These are phyloP conservation scores for Tachina fera DNA, from an alignment of 2,888 invertebrate species.

Conservation along the genomic window DNA sequence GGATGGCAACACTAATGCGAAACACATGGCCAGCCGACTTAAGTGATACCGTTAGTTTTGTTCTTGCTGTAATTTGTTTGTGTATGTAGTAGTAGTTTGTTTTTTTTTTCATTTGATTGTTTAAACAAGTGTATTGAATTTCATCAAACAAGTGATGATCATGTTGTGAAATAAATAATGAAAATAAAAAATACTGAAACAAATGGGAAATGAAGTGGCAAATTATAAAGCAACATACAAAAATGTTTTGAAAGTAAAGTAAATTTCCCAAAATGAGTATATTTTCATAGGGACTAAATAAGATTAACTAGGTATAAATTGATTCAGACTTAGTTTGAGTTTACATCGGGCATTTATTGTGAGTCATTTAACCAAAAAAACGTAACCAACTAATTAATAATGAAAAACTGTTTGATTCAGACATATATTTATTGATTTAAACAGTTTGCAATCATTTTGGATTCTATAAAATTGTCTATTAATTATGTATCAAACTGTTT, in stretches of 20 bases:
- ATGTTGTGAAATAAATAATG: constrained; percentile 5
- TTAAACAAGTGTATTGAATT: constrained; percentile 48
- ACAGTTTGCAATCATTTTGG: too few relatives aligned
- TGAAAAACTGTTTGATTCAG: too few relatives aligned
- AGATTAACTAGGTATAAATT: too few relatives aligned
- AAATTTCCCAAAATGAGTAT: neutral
- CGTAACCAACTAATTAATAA: too few relatives aligned
- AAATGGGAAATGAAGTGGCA: neutral
- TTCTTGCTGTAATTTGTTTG: neutral
- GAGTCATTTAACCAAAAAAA: too few relatives aligned
- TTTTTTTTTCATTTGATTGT: neutral
- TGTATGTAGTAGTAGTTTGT: too few relatives aligned
- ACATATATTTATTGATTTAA: too few relatives aligned
- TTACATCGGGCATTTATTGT: too few relatives aligned
- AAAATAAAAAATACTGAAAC: neutral
- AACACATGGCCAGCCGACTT: constrained; percentile 13
- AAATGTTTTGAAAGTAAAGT: neutral
- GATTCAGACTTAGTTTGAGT: too few relatives aligned
- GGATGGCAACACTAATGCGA: constrained; percentile 28
- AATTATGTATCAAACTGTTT: too few relatives aligned
- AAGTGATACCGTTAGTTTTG: neutral
- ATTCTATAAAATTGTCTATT: too few relatives aligned
- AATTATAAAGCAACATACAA: neutral
- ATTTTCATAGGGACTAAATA: too few relatives aligned
- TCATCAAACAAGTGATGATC: neutral